Evolutionary conservation across 2,888 invertebrate species (phyloP).

Genomic region (Choreutis nemorana): DNA sequence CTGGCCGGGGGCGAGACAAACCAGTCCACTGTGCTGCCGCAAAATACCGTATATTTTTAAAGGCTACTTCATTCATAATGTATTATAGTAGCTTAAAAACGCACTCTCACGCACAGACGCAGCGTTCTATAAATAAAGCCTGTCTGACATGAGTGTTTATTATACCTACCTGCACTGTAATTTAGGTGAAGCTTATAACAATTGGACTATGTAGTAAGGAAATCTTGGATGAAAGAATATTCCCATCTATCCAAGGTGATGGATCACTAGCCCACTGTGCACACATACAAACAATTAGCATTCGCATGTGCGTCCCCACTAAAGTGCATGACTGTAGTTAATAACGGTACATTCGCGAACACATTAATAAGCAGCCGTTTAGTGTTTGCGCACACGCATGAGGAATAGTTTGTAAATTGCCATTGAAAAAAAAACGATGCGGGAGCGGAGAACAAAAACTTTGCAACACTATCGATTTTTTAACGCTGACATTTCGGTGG

Average conservation of each 20-base stretch:
- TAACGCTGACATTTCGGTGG: slow-evolving; percentile 31
- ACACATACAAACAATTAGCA: slow-evolving; percentile 21
- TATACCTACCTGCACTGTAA: slow-evolving; percentile 12
- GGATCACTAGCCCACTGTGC: too few relatives aligned
- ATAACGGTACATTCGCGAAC: slow-evolving; percentile 42
- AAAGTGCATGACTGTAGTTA: slow-evolving; percentile 32
- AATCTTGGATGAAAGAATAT: too few relatives aligned
- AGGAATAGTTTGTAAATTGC: slow-evolving; percentile 32
- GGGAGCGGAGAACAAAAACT: slow-evolving; percentile 39
- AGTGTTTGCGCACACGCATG: slow-evolving; percentile 36
- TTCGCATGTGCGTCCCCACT: slow-evolving; percentile 21
- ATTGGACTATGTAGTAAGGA: too few relatives aligned
- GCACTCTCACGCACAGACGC: slow-evolving; percentile 28
- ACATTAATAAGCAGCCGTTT: slow-evolving; percentile 26
- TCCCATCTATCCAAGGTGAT: too few relatives aligned
- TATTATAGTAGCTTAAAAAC: slow-evolving; percentile 46
- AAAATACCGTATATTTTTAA: slow-evolving; percentile 50
- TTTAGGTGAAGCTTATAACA: too few relatives aligned
- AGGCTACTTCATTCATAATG: slow-evolving; percentile 62
- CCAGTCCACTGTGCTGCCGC: slow-evolving; percentile 41
- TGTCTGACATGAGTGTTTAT: slow-evolving; percentile 21
- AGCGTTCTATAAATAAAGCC: slow-evolving; percentile 31
- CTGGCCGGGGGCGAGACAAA: slow-evolving; percentile 36
- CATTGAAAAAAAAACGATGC: slow-evolving; percentile 29
- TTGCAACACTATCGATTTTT: slow-evolving; percentile 35